These are phyloP conservation scores for Globodera ellingtonae DNA, from an alignment of 1,140 invertebrate genomes.

Conservation along the genomic window DNA sequence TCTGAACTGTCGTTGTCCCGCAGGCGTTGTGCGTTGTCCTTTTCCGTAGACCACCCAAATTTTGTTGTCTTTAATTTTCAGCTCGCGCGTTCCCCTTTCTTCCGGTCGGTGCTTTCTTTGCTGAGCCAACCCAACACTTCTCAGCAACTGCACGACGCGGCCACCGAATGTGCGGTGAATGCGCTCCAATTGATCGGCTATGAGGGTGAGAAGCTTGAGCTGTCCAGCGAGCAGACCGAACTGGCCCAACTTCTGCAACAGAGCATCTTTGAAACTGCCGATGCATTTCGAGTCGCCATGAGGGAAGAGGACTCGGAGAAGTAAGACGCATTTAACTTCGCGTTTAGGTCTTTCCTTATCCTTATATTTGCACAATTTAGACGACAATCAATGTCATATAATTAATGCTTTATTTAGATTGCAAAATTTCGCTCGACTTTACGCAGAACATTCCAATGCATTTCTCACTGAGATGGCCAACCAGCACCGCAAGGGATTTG, in stretches of 20 bases:
- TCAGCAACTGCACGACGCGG: slow-evolving; percentile 81
- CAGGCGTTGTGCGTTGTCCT: slow-evolving; percentile 52
- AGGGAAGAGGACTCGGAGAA: slow-evolving; percentile 86
- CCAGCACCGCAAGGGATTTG: slow-evolving; percentile 68
- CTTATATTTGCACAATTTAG: neutral
- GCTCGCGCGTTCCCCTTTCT: slow-evolving; percentile 20
- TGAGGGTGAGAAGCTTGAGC: slow-evolving; percentile 74
- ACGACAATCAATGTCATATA: neutral
- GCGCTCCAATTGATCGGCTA: slow-evolving; percentile 71
- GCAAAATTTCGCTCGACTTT: slow-evolving; percentile 88
- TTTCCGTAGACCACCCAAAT: neutral
- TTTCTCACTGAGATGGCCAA: slow-evolving; percentile 81
- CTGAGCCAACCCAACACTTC: slow-evolving; percentile 8
- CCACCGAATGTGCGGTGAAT: slow-evolving; percentile 86
- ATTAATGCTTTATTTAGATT: slow-evolving; percentile 70
- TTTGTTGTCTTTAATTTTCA: slow-evolving; percentile 61
- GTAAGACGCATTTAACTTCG: slow-evolving; percentile 62
- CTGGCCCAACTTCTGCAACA: slow-evolving; percentile 72
- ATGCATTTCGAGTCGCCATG: slow-evolving; percentile 85
- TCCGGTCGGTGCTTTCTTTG: slow-evolving; percentile 18
- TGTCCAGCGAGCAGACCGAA: slow-evolving; percentile 72
- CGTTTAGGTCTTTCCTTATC: too few species aligned
- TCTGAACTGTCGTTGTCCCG: slow-evolving; percentile 65
- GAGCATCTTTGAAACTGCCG: slow-evolving; percentile 78
- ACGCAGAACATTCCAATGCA: slow-evolving; percentile 89